A percentile compares a stretch with the other conserved stretches of the same genome.
These are phyloP conservation scores for Eira barbara DNA, from an alignment of 2,113 vertebrate genomes.

Conservation along the genomic window DNA sequence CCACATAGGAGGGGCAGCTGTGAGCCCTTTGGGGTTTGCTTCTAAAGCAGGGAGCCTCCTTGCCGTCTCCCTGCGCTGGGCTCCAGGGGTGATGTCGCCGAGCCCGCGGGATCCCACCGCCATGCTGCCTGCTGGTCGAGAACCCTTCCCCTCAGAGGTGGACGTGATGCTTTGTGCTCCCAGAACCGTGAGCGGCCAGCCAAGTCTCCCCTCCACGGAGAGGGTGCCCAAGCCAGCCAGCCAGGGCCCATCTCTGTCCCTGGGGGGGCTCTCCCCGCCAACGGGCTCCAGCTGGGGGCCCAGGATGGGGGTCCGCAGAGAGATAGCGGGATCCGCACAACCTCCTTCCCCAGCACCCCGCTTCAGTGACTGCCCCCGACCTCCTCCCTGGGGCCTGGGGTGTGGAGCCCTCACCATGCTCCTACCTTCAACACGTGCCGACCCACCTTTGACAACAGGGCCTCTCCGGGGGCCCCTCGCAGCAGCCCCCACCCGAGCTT, in stretches of 20 bases:
- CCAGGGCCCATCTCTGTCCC: not conserved
- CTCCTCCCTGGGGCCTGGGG: not conserved
- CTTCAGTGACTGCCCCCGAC: no score
- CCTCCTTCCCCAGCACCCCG: accelerated
- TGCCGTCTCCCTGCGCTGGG: no score
- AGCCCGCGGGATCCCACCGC: no score
- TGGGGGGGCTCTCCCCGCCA: not conserved
- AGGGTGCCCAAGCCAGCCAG: not conserved
- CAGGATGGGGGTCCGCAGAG: no score
- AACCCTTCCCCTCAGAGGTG: not conserved
- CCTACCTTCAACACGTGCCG: accelerated
- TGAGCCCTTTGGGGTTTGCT: not conserved
- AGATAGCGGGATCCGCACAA: no score
- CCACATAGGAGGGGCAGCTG: not conserved
- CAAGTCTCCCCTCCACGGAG: not conserved
- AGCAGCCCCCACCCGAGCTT: not conserved
- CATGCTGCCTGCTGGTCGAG: no score
- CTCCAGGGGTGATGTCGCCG: accelerated
- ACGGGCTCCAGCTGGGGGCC: not conserved
- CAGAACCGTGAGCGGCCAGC: not conserved
- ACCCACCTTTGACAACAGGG: not conserved
- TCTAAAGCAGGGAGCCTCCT: not conserved
- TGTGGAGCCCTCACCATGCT: not conserved
- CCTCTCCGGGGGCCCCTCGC: not conserved
- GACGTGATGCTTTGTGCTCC: not conserved